Evolutionary conservation across 2,113 vertebrate genomes (phyloP).

Genomic region (Lepisosteus osseus): DNA sequence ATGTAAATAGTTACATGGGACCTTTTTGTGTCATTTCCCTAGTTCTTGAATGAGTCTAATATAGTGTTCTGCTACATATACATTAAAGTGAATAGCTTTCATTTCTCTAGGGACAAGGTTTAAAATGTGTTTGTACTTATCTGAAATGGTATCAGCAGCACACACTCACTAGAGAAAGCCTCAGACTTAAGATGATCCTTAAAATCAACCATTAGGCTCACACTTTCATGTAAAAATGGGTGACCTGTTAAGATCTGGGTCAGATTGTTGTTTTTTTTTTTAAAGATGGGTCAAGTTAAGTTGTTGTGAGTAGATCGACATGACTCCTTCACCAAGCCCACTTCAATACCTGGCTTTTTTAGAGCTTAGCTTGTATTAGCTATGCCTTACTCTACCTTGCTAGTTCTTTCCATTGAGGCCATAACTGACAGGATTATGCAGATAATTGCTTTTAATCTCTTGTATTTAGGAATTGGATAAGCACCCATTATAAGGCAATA

Average conservation of each 20-base stretch:
- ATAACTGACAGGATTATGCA: slow-evolving; percentile 43
- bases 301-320: slow-evolving; percentile 28
- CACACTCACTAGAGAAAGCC: slow-evolving; percentile 12
- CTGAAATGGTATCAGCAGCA: slow-evolving; percentile 30
- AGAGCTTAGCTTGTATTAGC: background rate
- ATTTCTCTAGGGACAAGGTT: slow-evolving; percentile 22
- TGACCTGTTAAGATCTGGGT: slow-evolving; percentile 15
- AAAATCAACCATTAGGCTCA: slow-evolving; percentile 27
- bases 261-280: slow-evolving; percentile 1
- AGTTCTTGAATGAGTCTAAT: slow-evolving; percentile 22
- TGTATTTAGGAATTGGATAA: slow-evolving; percentile 34
- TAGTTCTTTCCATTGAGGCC: slow-evolving; percentile 15
- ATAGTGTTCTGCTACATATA: slow-evolving; percentile 26
- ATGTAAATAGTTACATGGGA: no score
- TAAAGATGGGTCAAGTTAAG: slow-evolving; percentile 26
- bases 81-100: slow-evolving; percentile 32
- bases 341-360: slow-evolving; percentile 15
- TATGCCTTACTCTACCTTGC: background rate
- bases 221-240: slow-evolving; percentile 23
- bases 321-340: slow-evolving; percentile 22
- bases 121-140: slow-evolving; percentile 39
- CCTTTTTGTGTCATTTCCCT: background rate
- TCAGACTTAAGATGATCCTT: slow-evolving; percentile 15
- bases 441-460: slow-evolving; percentile 51
- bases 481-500: slow-evolving; percentile 34